A percentile compares a stretch with the other conserved stretches of the same genome.
phyloP scores from a whole-genome alignment of 2,797 vertebrate species.

The Aulostomus chinensis region DNA sequence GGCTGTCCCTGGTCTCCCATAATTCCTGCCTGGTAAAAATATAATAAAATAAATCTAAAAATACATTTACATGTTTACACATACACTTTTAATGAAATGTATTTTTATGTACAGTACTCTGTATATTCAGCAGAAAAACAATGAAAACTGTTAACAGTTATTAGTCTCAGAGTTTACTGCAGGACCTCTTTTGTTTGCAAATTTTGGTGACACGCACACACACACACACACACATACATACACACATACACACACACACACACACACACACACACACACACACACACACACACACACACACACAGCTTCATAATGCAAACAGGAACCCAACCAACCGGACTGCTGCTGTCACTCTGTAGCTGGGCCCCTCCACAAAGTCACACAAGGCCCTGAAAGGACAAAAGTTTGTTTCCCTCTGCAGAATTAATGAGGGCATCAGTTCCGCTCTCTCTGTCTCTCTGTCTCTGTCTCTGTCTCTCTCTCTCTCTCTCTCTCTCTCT shows the following conservation, averaged over 20 bases:
- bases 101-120: not conserved
- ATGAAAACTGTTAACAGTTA: no score
- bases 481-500: no score
- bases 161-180: no score
- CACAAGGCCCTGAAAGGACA: slow-evolving; percentile 64
- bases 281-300: slow-evolving; percentile 27
- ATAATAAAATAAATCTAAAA: not conserved
- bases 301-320: slow-evolving; percentile 37
- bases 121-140: no score
- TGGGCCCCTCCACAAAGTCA: slow-evolving; percentile 50
- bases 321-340: slow-evolving; percentile 26
- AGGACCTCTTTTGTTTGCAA: no score
- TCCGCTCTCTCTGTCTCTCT: no score
- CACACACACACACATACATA: no score
- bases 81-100: not conserved
- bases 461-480: no score
- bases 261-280: not conserved
- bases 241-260: no score
- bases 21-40: not conserved
- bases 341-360: slow-evolving; percentile 40
- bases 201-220: no score
- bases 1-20: no score
- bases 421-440: slow-evolving; percentile 78
- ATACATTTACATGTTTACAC: not conserved
- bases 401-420: slow-evolving; percentile 69